A percentile compares a stretch with the other conserved stretches of the same genome.
Conservation (phyloP, 2,113 vertebrate genomes). For the Passer montanus region DNA sequence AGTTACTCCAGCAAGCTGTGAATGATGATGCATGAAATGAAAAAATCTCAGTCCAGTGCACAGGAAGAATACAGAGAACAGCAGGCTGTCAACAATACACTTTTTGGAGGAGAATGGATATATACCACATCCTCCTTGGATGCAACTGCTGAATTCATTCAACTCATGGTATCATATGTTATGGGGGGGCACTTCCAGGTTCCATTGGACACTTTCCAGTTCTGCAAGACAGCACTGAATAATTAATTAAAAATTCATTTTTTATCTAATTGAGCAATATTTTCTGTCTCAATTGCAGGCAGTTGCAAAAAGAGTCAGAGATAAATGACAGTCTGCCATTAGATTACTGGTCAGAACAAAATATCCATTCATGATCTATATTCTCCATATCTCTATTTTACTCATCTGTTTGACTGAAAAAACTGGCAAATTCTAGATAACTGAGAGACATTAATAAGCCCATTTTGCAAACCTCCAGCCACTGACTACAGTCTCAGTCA, state of each 20-base stretch:
- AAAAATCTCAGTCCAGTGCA: conserved; percentile 40
- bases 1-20: conserved; percentile 52
- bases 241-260: not conserved
- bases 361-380: not conserved
- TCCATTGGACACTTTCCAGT: not conserved
- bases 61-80: conserved; percentile 38
- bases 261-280: not conserved
- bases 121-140: not conserved
- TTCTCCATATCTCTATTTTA: not conserved
- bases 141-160: not conserved
- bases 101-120: not conserved
- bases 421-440: not conserved
- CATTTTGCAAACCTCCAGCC: not conserved
- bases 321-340: not conserved
- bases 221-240: not conserved
- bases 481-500: not conserved
- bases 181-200: not conserved
- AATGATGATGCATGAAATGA: conserved; percentile 67
- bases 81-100: not conserved
- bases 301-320: not conserved
- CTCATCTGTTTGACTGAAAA: not conserved
- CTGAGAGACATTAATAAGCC: not conserved
- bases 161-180: not conserved
- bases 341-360: not conserved
- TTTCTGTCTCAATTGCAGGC: not conserved